phyloP scores from a whole-genome alignment of 2,113 vertebrate species.

The Sapajus apella region DNA sequence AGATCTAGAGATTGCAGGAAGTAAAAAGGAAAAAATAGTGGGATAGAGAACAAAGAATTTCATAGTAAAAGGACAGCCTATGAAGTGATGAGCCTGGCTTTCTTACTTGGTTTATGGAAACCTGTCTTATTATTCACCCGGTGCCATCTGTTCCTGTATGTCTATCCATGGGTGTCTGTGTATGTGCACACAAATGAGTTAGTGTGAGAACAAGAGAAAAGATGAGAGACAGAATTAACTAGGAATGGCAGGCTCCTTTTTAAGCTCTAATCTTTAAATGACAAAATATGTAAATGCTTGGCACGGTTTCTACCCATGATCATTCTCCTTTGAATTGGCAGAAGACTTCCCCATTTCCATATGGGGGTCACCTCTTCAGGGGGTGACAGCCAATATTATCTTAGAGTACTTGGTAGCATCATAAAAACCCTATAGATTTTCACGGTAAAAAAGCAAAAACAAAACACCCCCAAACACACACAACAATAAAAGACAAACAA shows the following conservation, averaged over 20 bases:
- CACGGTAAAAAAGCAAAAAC: neutral
- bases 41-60: neutral
- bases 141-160: no score
- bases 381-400: neutral
- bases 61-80: neutral
- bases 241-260: neutral
- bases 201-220: neutral
- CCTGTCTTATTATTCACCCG: neutral
- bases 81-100: neutral
- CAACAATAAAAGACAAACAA: neutral
- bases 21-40: neutral
- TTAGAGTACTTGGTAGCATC: neutral
- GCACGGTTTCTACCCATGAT: neutral
- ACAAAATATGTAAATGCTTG: neutral
- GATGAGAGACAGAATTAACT: neutral
- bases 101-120: neutral
- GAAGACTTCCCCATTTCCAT: neutral
- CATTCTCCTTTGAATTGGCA: neutral
- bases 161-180: neutral
- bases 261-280: neutral
- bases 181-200: neutral
- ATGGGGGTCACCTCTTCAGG: neutral
- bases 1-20: neutral
- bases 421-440: neutral
- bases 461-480: neutral